These are phyloP conservation scores for silkworm (Bombyx mori) DNA, from an alignment of 1,140 invertebrate species.

Conservation along the genomic window ASM3026992v2 NC_085127.1:9459001-9459500, in stretches of 20 bases:
- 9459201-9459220: conserved; percentile 17
- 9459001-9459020: too few relatives aligned
- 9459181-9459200: conserved; percentile 31
- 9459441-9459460: too few relatives aligned
- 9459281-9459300: too few relatives aligned
- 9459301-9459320: too few relatives aligned
- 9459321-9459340: background rate
- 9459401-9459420: too few relatives aligned
- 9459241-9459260: background rate
- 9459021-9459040: too few relatives aligned
- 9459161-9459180: conserved; percentile 24
- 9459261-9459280: background rate
- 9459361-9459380: conserved; percentile 13
- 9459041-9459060: background rate
- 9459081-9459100: conserved; percentile 51
- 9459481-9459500: background rate
- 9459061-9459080: conserved; percentile 22
- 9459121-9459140: conserved; percentile 20
- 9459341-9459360: background rate
- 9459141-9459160: conserved; percentile 12
- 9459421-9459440: too few relatives aligned
- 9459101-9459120: conserved; percentile 52
- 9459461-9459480: background rate
- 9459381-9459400: background rate
- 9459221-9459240: conserved; percentile 9